Evolutionary conservation across 2,113 vertebrate genomes (phyloP).

Genomic region (Odontophorus gujanensis): DNA sequence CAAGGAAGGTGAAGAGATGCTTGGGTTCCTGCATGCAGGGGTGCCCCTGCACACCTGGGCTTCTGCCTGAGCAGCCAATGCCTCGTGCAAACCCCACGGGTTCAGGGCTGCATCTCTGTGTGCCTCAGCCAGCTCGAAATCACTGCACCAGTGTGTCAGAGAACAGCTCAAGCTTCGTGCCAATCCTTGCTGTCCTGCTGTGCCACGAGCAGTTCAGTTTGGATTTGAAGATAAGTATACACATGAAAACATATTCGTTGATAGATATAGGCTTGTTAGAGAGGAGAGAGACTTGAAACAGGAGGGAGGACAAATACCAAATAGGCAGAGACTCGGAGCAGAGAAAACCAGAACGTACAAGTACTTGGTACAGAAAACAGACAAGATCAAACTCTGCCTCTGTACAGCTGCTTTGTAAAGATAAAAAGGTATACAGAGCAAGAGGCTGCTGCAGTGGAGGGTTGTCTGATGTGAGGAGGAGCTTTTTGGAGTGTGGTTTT

Average conservation of each 20-base stretch:
- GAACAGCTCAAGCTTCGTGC: too few species aligned
- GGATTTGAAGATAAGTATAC: too few species aligned
- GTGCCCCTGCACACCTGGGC: neutral
- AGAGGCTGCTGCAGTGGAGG: neutral
- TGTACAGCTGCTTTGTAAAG: neutral
- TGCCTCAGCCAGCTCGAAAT: neutral
- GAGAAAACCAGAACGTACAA: neutral
- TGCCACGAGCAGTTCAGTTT: too few species aligned
- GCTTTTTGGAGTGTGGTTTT: too few species aligned
- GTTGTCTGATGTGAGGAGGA: neutral
- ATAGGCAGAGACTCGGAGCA: neutral
- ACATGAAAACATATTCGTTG: too few species aligned
- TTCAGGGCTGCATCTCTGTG: neutral
- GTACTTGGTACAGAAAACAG: neutral
- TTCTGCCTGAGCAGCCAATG: neutral
- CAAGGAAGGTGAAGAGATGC: neutral
- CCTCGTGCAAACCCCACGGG: neutral
- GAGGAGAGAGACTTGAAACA: neutral
- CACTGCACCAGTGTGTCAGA: neutral
- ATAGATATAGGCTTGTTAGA: neutral
- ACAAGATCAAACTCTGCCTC: neutral
- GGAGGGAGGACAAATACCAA: neutral
- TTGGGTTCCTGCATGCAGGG: neutral
- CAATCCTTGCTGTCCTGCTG: too few species aligned
- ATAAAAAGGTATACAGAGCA: neutral